Evolutionary conservation across 2,797 vertebrate species (phyloP), one percentile per base, ranked within the genome.

Genomic region (Cetoscarus ocellatus): DNA sequence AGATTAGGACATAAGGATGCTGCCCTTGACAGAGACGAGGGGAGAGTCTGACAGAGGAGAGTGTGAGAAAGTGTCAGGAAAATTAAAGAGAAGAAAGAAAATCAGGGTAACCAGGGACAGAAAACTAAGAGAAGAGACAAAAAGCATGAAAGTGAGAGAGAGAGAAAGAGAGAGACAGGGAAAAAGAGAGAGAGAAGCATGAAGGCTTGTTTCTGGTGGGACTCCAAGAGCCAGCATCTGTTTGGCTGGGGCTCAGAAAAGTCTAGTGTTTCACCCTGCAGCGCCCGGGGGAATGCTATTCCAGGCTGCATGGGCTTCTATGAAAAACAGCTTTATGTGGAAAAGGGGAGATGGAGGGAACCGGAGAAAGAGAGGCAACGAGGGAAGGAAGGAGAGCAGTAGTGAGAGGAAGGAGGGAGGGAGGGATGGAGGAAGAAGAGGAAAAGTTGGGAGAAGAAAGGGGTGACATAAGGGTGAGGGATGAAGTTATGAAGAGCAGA

Each of bases 311-410:
- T 81, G 82, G 87, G 86, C 88, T 92, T 94, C 94, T 94, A 95
- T 94, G 94, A 95, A 95, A 94, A 95, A 95, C 94, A 95, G 94
- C 94, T 94, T 95, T 93, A 94, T 95, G 94, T 94, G 93, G 93
- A 94, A 95, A 95, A 92, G 89, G 84, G 89, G 87, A 90, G 87
- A 91, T 86, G 83, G 90, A 91, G 87, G 89, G 89, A 92, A 89
- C 79, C 70, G 79, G 85, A 80, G 86, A 87, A 89, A 82, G 82
- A 85, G 76, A 89, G 86, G 86, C 79, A 91, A 82, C 82, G 85
- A 85, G 92, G 88, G 88, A 89, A 90, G 85, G 91, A 90, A 89
- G 78, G 84, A 81, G 77, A 82, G 82, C 67, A 70, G 51, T 83
- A 73, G 58, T 17, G 69, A 70, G 75, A 54, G 74, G 80, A 81